Evolutionary conservation across 2,113 vertebrate genomes (phyloP).

Genomic region (Nothoprocta perdicaria): DNA sequence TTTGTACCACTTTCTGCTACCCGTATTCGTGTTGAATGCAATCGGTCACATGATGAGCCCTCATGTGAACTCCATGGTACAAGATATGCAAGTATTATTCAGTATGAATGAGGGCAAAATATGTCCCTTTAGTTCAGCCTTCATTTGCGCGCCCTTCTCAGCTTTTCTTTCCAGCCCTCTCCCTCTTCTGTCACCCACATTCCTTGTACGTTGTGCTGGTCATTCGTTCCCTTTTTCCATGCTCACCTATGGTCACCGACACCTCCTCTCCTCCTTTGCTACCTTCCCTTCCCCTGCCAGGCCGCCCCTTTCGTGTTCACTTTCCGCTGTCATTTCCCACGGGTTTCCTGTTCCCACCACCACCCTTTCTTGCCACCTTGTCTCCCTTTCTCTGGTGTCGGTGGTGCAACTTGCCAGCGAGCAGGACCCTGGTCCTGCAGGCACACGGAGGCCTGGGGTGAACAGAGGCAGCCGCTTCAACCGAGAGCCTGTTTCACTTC

Average conservation of each 20-base stretch:
- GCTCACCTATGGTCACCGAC: neutral
- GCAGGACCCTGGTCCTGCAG: neutral
- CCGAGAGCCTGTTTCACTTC: neutral
- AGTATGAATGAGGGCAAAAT: rapidly evolving
- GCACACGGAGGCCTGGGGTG: rapidly evolving
- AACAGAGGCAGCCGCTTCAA: neutral
- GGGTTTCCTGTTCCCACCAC: neutral
- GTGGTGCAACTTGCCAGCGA: neutral
- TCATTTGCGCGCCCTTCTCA: neutral
- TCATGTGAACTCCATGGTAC: neutral
- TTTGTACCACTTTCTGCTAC: neutral
- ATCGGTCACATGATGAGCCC: neutral
- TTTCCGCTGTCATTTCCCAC: neutral
- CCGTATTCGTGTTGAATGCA: neutral
- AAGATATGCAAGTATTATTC: neutral
- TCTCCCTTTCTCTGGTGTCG: rapidly evolving
- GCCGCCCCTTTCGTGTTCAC: neutral
- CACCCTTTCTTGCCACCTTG: neutral
- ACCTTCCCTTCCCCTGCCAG: neutral
- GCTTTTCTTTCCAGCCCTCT: neutral
- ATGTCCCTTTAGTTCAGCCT: neutral
- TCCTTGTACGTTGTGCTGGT: neutral
- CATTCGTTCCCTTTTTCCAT: neutral
- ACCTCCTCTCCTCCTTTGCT: neutral
- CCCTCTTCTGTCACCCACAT: neutral